Evolutionary conservation across 2,888 invertebrate species (phyloP), one percentile per base, ranked within the genome.

Genomic region (Monochamus alternatus): DNA sequence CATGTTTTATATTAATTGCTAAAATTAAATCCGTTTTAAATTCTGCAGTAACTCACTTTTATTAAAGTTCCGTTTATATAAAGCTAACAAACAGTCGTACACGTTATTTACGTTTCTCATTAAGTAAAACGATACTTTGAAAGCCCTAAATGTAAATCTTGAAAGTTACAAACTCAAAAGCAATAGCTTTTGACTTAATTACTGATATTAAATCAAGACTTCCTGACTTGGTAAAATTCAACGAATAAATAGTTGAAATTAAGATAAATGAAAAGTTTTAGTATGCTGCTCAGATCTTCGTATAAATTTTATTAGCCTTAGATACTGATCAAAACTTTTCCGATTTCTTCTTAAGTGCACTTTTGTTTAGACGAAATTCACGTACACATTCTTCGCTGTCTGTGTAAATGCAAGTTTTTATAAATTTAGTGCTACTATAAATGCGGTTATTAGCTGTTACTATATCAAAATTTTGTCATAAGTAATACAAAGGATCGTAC

Each of bases 111-210:
- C 66, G 66, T 55, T 66, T 31, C 66, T 38, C 66, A 55, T 66
- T 52, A 66, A 66, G 66, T 52, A 66, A 66, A 52, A 55, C 66
- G 66, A 66, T 66, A 66, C 64, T 66, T 44, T 55, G 52, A 66
- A 51, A 66, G 31, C 66, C 66, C 66, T 66, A 66, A 66, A 66
- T 66, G 66, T 66, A 66, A 66, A 66, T 66, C 66, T 66, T 66
- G 66, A 52, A 66, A 66, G 66, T 66, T 66, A 52, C 66, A 51
- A 66, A 66, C 66, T 66, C 66, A 55, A 32, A 68, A 68, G 68
- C 68, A 68, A 58, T 58, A 58, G 59, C 59, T 68, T 68, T 68
- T 51, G 68, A 43, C 58, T 68, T 68, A 68, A 68, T 68, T 58
- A 68, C 43, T 14, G 68, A 38, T 59, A 58, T 58, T 68, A 68